These are phyloP conservation scores for Micrastur ruficollis DNA, from an alignment of 2,797 vertebrate species.

Conservation along the genomic window DNA sequence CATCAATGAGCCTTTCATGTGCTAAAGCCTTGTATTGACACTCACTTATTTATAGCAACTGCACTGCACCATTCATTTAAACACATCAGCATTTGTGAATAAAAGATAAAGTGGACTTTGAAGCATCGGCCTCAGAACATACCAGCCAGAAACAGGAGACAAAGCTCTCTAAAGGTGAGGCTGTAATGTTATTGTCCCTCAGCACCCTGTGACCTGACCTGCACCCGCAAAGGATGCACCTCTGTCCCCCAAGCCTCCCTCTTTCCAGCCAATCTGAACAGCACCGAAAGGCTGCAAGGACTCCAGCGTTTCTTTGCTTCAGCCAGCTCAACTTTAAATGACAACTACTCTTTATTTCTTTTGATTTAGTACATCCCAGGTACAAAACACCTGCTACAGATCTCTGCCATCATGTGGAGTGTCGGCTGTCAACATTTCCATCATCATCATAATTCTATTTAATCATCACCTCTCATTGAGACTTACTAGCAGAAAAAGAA, in stretches of 20 bases:
- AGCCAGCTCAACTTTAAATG: neutral
- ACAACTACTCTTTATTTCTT: neutral
- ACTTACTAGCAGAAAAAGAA: neutral
- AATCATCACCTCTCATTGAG: neutral
- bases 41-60: constrained; percentile 63
- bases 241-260: neutral
- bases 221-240: neutral
- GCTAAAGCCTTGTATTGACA: constrained; percentile 57
- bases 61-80: constrained; percentile 63
- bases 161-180: neutral
- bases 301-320: neutral
- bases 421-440: neutral
- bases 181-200: neutral
- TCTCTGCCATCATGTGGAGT: neutral
- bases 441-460: neutral
- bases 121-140: neutral
- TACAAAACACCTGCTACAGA: neutral
- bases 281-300: neutral
- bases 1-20: constrained; percentile 66
- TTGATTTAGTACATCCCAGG: neutral
- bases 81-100: constrained; percentile 58
- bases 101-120: constrained; percentile 61
- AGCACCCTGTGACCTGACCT: neutral
- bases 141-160: neutral
- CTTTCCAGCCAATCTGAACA: neutral